Percentiles rank a stretch among this genome's conserved stretches.
Evolutionary conservation across 2,888 invertebrate species (phyloP).

Genomic region (Calameuta pallipes): DNA sequence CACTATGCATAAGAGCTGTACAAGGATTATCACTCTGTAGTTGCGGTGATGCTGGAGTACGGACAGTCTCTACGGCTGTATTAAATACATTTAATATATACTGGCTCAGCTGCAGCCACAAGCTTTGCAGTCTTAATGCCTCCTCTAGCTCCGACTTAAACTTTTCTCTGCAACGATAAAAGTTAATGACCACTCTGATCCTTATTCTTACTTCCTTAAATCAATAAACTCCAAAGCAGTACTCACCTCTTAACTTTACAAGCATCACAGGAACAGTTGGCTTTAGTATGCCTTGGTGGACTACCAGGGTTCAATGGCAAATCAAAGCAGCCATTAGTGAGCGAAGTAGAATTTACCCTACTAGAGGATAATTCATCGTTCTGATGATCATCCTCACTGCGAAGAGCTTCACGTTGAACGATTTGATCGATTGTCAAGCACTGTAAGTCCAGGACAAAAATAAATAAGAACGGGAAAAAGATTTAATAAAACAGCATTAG

Average conservation of each 20-base stretch:
- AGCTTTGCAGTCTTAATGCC: slow-evolving; percentile 64
- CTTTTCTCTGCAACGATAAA: slow-evolving; percentile 36
- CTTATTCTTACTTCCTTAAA: background rate
- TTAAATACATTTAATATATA: slow-evolving; percentile 66
- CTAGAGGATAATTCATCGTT: background rate
- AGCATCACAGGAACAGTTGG: slow-evolving; percentile 50
- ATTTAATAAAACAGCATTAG: background rate
- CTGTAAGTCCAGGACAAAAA: slow-evolving; percentile 19
- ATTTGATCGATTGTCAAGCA: slow-evolving; percentile 23
- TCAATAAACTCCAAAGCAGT: background rate
- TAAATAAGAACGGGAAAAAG: background rate
- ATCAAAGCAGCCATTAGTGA: slow-evolving; percentile 25
- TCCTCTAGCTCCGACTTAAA: slow-evolving; percentile 63
- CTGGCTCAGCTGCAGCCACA: slow-evolving; percentile 68
- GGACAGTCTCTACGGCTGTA: slow-evolving; percentile 53
- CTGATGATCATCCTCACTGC: background rate
- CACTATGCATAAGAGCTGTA: slow-evolving; percentile 59
- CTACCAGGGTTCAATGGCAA: slow-evolving; percentile 22
- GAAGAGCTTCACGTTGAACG: slow-evolving; percentile 8
- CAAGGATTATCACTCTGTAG: slow-evolving; percentile 43
- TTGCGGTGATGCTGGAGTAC: slow-evolving; percentile 35
- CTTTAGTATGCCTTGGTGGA: slow-evolving; percentile 33
- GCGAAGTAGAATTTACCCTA: slow-evolving; percentile 10
- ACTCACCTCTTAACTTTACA: slow-evolving; percentile 54
- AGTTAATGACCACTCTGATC: background rate